These are phyloP conservation scores for Zeuzera pyrina DNA, from an alignment of 2,888 invertebrate species.

Conservation along the genomic window DNA sequence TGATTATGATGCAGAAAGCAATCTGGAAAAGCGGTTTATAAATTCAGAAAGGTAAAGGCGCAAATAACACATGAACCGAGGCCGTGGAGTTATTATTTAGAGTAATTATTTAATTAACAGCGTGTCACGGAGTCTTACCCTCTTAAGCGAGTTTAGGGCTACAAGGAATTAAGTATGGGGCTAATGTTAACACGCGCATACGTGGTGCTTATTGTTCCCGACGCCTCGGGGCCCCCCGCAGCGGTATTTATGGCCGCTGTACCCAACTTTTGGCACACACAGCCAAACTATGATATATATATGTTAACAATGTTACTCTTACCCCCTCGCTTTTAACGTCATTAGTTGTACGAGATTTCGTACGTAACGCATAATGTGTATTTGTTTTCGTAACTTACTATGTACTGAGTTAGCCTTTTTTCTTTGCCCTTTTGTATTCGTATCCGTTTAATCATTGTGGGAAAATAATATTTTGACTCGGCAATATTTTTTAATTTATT, in stretches of 20 bases:
- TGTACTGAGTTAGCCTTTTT: slow-evolving; percentile 31
- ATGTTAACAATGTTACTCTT: slow-evolving; percentile 65
- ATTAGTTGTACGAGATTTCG: slow-evolving; percentile 68
- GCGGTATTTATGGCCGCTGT: slow-evolving; percentile 62
- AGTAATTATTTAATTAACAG: slow-evolving; percentile 72
- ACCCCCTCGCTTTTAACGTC: slow-evolving; percentile 67
- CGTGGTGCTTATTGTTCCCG: slow-evolving; percentile 57
- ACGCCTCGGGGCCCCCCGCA: slow-evolving; percentile 46
- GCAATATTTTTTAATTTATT: slow-evolving; percentile 42
- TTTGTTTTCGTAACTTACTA: slow-evolving; percentile 66
- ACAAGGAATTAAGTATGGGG: slow-evolving; percentile 67
- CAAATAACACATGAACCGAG: slow-evolving; percentile 15
- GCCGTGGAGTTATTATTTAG: slow-evolving; percentile 61
- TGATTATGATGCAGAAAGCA: slow-evolving; percentile 5
- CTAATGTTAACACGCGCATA: slow-evolving; percentile 69
- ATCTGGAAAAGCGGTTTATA: slow-evolving; percentile 10
- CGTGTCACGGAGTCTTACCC: slow-evolving; percentile 61
- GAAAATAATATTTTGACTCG: slow-evolving; percentile 50
- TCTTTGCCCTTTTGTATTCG: slow-evolving; percentile 44
- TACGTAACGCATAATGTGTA: slow-evolving; percentile 59
- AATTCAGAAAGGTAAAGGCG: slow-evolving; percentile 13
- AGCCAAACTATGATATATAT: slow-evolving; percentile 63
- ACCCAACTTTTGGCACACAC: slow-evolving; percentile 65
- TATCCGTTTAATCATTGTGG: slow-evolving; percentile 59
- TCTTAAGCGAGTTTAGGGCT: slow-evolving; percentile 66